Conservation (phyloP, 2,113 vertebrate genomes). For the Podiceps cristatus region DNA sequence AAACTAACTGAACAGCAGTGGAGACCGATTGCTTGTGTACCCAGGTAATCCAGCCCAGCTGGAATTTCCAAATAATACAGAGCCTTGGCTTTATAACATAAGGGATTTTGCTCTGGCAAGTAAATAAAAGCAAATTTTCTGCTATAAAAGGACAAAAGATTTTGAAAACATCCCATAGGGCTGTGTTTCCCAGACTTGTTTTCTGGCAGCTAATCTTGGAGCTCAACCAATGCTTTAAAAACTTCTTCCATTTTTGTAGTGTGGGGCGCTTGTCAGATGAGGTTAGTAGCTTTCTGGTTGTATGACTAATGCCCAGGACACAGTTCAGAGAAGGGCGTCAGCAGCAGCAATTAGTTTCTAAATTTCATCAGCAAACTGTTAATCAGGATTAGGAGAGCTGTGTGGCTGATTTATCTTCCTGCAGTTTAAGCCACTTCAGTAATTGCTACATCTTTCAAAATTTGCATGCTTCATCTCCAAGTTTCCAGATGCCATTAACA, state of each 20-base stretch:
- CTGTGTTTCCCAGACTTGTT: conserved; percentile 78
- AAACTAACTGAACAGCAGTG: neutral
- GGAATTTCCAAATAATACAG: conserved; percentile 37
- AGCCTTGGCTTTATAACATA: conserved; percentile 56
- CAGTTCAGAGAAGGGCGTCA: neutral
- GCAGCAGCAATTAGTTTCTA: neutral
- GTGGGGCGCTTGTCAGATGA: conserved; percentile 55
- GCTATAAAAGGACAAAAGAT: conserved; percentile 93
- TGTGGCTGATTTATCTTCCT: neutral
- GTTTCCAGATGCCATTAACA: neutral
- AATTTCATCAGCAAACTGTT: conserved; percentile 12
- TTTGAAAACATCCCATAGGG: conserved; percentile 76
- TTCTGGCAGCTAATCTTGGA: conserved; percentile 76
- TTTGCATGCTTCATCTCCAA: neutral
- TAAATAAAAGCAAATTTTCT: conserved; percentile 89
- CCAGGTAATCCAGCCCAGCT: conserved; percentile 49
- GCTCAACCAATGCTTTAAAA: conserved; percentile 63
- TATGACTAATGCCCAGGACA: conserved; percentile 32
- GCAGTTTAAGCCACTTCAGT: neutral
- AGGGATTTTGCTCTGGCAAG: conserved; percentile 56
- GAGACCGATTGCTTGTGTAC: neutral
- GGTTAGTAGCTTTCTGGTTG: conserved; percentile 31
- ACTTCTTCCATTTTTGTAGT: conserved; percentile 79
- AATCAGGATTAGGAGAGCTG: neutral
- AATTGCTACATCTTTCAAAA: neutral